Base-by-base conservation (phyloP, 2,888 invertebrate species). In the Sipha maydis region DNA sequence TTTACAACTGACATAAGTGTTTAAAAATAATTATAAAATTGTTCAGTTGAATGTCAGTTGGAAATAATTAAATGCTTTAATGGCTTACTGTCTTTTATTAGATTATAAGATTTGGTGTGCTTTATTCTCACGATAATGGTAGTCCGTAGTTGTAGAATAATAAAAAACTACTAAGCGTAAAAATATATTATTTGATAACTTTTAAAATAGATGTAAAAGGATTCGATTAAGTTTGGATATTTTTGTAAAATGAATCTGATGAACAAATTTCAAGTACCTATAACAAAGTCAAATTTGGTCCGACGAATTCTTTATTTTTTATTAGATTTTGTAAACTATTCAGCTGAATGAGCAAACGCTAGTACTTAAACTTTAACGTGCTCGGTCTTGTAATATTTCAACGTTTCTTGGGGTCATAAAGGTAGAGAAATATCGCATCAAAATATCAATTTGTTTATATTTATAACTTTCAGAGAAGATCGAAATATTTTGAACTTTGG, bases 401-500 rank as follows among this genome's bases (percentile, higher is more conserved):
- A 34, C 38, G 75, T 38, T 83, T 83, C 34, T 11, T 1, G n/a
- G 17, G 56, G 34, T 41, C 38, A 61, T 75, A 76, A 41, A 75
- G 38, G 61, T 61, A 41, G 61, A 75, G 41, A 61, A 41, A 28
- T 61, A 75, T 38, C 28, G 38, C 34, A 61, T 84, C 61, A 84
- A 85, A 71, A 71, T 79, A 56, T 69, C 79, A 71, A 79, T 79
- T 79, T 41, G 21, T 3, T 17, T 34, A 79, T 25, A 71, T 56
- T 86, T 86, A 54, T 56, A 69, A 85, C 67, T 77, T 77, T 69
- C 21, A 25, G 25, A 77, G 8, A 34, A 85, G 48, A 77, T 77
- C 77, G 85, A 67, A 77, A 31, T 48, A 28, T 85, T 85, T 69
- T 67, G 77, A 84, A 85, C 67, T 85, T 77, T 77, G 31, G 38